phyloP scores from a whole-genome alignment of 2,797 vertebrate genomes.

The Poliocrania exsul region DNA sequence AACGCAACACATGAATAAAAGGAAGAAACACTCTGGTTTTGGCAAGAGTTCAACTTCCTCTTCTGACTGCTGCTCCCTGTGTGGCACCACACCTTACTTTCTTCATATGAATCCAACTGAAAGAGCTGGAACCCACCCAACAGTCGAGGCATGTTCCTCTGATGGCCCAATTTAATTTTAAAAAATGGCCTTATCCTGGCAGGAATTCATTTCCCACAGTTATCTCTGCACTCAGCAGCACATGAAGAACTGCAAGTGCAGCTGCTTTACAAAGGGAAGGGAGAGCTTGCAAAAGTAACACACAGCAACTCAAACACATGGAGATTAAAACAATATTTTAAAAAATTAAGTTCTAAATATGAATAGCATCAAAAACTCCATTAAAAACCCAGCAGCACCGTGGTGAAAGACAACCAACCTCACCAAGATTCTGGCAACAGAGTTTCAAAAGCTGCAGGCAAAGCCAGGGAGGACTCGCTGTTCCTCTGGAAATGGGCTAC shows the following conservation, averaged over 20 bases:
- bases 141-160: not conserved
- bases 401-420: not conserved
- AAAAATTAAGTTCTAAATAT: not conserved
- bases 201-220: not conserved
- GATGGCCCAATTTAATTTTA: not conserved
- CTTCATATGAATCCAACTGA: not conserved
- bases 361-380: not conserved
- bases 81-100: conserved; percentile 33
- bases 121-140: not conserved
- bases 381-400: not conserved
- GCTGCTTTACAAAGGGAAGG: not conserved
- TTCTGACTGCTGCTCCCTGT: not conserved
- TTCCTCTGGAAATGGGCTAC: not conserved
- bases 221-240: not conserved
- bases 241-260: not conserved
- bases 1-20: not conserved
- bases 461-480: not conserved
- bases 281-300: not conserved
- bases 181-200: not conserved
- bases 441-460: not conserved
- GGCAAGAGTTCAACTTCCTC: conserved; percentile 27
- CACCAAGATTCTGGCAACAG: not conserved
- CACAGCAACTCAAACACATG: not conserved
- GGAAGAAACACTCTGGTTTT: not conserved
- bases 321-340: not conserved